A percentile compares a stretch with the other conserved stretches of the same genome.
These are phyloP conservation scores for Ramazzottius varieornatus DNA, from an alignment of 2,888 invertebrate species.

Conservation along the genomic window DNA sequence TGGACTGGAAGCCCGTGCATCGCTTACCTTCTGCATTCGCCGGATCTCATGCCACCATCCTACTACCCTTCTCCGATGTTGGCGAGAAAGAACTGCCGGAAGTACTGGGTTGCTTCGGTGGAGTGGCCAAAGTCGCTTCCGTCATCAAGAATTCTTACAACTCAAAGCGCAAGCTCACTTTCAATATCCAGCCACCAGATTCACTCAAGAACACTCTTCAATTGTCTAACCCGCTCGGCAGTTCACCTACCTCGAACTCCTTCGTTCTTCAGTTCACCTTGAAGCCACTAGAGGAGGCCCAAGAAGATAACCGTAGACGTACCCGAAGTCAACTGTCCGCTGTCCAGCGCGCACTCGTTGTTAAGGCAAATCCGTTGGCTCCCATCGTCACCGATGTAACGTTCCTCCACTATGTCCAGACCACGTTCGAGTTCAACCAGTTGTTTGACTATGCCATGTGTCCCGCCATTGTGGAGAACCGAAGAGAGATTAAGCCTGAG, in stretches of 20 bases:
- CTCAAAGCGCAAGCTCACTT: neutral
- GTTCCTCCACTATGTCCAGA: neutral
- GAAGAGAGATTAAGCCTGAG: neutral
- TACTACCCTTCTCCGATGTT: neutral
- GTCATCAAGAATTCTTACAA: neutral
- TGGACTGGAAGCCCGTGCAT: neutral
- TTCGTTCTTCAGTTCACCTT: neutral
- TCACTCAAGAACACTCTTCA: neutral
- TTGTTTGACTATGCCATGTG: neutral
- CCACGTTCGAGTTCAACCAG: neutral
- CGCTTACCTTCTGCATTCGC: neutral
- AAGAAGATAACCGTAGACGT: neutral
- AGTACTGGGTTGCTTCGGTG: neutral
- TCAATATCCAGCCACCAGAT: neutral
- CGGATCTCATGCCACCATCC: neutral
- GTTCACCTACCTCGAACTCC: neutral
- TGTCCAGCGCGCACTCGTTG: neutral
- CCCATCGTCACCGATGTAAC: neutral
- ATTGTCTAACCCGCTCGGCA: neutral
- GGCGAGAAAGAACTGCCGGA: neutral
- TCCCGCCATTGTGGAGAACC: neutral
- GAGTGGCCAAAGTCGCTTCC: neutral
- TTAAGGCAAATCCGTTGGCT: neutral
- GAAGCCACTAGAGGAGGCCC: neutral
- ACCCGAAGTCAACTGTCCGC: neutral